phyloP scores from a whole-genome alignment of 2,888 invertebrate species.

The Yponomeuta malinellus region DNA sequence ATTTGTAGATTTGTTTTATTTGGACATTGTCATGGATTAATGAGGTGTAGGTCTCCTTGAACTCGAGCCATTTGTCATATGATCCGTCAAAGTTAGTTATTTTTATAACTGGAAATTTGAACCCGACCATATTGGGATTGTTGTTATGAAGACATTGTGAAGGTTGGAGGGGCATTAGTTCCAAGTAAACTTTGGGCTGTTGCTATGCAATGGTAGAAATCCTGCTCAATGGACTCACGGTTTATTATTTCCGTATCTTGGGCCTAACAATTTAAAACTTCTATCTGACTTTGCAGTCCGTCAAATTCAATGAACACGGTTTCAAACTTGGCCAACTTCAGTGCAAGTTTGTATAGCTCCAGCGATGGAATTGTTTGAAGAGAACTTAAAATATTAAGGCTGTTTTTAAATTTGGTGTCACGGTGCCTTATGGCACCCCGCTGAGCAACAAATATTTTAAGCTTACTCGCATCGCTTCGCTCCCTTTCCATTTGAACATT shows the following conservation, averaged over 20 bases:
- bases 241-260: not conserved
- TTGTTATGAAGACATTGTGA: not conserved
- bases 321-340: not conserved
- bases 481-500: no score
- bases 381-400: no score
- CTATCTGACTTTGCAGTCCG: conserved; percentile 4
- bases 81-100: conserved; percentile 25
- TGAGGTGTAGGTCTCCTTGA: conserved; percentile 22
- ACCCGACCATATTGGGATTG: conserved; percentile 11
- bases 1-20: conserved; percentile 12
- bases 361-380: not conserved
- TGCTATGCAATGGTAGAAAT: conserved; percentile 7
- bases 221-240: not conserved
- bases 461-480: no score
- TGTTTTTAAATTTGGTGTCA: no score
- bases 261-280: not conserved
- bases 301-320: not conserved
- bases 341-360: not conserved
- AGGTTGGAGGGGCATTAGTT: not conserved
- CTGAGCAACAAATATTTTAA: no score
- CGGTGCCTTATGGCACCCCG: no score
- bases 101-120: conserved; percentile 22
- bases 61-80: conserved; percentile 26
- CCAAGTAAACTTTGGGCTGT: not conserved
- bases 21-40: conserved; percentile 24